A percentile compares a stretch with the other conserved stretches of the same genome.
Conservation (phyloP, 2,888 invertebrate genomes). For the Pachycephus smyrnensis region DNA sequence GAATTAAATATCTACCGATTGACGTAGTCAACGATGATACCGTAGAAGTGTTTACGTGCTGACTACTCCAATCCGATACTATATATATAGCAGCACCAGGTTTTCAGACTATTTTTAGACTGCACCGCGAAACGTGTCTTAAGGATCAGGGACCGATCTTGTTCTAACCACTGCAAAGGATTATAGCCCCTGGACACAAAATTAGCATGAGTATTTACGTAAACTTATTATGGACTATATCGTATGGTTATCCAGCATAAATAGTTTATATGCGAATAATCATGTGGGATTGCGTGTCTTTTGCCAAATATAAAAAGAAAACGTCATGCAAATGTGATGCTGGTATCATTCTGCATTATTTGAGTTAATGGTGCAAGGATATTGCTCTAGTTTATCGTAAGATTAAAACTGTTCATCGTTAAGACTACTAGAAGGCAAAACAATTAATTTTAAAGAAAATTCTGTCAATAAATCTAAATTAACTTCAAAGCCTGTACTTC, state of each 20-base stretch:
- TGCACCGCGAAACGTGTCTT: neutral
- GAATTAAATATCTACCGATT: neutral
- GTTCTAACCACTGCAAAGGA: neutral
- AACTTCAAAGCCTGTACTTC: neutral
- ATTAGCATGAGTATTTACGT: neutral
- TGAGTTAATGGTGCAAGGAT: neutral
- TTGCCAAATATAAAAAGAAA: neutral
- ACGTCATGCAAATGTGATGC: neutral
- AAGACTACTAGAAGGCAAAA: neutral
- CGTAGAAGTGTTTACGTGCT: neutral
- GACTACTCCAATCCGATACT: neutral
- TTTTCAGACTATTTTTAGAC: neutral
- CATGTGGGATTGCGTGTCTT: neutral
- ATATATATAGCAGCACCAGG: neutral
- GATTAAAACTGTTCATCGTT: neutral
- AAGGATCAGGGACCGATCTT: neutral
- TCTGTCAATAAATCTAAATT: neutral
- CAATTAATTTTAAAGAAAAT: neutral
- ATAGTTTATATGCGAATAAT: neutral
- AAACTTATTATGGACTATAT: neutral
- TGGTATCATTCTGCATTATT: neutral
- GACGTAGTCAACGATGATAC: neutral
- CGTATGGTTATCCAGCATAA: neutral
- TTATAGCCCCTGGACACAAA: neutral
- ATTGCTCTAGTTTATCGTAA: neutral